phyloP scores from a whole-genome alignment of 2,113 vertebrate species.

The Tetraodon nigroviridis region DNA sequence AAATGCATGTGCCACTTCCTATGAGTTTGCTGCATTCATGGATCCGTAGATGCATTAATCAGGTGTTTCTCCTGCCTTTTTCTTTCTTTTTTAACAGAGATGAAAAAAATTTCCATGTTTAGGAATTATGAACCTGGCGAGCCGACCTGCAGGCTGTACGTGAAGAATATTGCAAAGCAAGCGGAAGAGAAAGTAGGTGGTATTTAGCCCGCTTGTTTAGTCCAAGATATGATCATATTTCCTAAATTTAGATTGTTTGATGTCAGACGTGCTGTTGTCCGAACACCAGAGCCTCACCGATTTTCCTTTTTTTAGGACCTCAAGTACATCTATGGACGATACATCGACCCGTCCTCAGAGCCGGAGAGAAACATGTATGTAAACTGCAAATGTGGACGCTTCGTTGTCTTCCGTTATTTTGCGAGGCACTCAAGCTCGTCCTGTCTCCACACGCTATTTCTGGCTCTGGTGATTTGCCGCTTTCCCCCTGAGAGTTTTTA shows the following conservation, averaged over 20 bases:
- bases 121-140: conserved; percentile 94
- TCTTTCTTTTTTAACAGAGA: conserved; percentile 78
- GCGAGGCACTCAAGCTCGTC: background rate
- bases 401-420: background rate
- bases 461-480: conserved; percentile 46
- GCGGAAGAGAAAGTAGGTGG: conserved; percentile 89
- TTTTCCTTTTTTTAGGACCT: conserved; percentile 78
- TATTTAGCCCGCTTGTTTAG: conserved; percentile 16
- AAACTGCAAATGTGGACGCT: background rate
- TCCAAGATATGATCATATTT: background rate
- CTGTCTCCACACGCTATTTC: conserved; percentile 32
- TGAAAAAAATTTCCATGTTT: conserved; percentile 91
- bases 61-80: background rate
- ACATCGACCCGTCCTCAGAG: conserved; percentile 85
- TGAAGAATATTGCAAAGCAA: conserved; percentile 96
- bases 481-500: conserved; percentile 50
- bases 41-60: too few species aligned
- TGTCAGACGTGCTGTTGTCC: background rate
- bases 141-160: conserved; percentile 94
- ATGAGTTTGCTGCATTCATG: too few species aligned
- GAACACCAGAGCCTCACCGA: background rate
- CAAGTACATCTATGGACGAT: conserved; percentile 96
- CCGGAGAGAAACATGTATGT: conserved; percentile 93
- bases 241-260: too few species aligned
- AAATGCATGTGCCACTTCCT: too few species aligned